phyloP scores from a whole-genome alignment of 2,113 vertebrate species.

The Asarcornis scutulata region DNA sequence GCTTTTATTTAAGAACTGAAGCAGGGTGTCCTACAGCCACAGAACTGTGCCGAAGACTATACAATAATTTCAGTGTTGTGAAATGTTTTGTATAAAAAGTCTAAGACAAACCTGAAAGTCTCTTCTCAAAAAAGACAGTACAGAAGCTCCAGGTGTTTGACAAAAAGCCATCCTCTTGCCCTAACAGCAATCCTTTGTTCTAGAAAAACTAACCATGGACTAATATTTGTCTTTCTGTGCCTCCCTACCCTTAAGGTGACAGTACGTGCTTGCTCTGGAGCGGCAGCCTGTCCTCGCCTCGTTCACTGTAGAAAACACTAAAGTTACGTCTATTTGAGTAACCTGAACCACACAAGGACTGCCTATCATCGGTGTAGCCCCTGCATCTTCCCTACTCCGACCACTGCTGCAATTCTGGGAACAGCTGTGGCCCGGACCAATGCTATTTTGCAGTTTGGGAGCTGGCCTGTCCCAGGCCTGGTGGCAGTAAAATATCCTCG shows the following conservation, averaged over 20 bases:
- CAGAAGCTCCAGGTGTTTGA: background rate
- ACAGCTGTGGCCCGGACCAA: background rate
- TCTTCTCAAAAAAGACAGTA: background rate
- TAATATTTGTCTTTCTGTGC: background rate
- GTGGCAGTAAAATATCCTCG: background rate
- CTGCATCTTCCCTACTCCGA: background rate
- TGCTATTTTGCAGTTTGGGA: background rate
- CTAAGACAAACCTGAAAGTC: background rate
- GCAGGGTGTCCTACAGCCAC: background rate
- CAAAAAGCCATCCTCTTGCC: background rate
- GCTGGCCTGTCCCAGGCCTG: too few relatives aligned
- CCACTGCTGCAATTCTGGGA: background rate
- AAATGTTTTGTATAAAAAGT: background rate
- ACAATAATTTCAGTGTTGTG: background rate
- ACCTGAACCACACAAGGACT: background rate
- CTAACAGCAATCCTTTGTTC: background rate
- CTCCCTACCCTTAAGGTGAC: background rate
- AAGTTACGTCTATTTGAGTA: background rate
- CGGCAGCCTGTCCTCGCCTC: background rate
- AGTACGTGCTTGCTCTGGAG: accelerated
- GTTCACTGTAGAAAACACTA: background rate
- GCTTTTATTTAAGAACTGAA: background rate
- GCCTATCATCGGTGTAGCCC: accelerated
- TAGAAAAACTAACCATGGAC: background rate
- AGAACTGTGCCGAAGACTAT: background rate